phyloP scores from a whole-genome alignment of 2,113 vertebrate genomes.

The Tachysurus fulvidraco region DNA sequence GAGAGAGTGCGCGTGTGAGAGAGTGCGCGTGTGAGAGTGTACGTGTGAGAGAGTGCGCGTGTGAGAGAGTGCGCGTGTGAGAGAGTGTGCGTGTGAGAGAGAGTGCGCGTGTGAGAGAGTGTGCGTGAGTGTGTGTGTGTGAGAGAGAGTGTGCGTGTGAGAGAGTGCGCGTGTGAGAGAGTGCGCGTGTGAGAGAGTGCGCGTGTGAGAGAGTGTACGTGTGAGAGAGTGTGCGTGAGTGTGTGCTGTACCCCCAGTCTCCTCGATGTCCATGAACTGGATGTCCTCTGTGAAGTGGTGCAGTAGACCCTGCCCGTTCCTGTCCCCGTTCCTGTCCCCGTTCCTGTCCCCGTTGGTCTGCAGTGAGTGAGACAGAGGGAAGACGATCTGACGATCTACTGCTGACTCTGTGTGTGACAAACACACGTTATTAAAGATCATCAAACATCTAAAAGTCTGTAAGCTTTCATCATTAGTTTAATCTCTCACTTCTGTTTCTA shows the following conservation, averaged over 20 bases:
- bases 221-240: background rate
- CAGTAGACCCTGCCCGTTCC: slow-evolving; percentile 85
- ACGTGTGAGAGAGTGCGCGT: background rate
- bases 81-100: no score
- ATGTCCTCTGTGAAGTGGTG: slow-evolving; percentile 90
- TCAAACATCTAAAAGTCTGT: no score
- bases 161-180: background rate
- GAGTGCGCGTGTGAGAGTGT: no score
- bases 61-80: no score
- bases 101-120: background rate
- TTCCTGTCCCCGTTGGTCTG: slow-evolving; percentile 90
- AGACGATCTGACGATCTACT: slow-evolving; percentile 93
- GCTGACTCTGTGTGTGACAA: slow-evolving; percentile 81
- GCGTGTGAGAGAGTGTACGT: no score
- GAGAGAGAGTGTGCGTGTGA: no score
- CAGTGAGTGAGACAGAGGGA: slow-evolving; percentile 88
- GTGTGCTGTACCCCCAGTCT: slow-evolving; percentile 62
- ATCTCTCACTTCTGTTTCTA: no score
- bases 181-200: no score
- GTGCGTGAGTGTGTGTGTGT: no score
- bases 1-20: no score
- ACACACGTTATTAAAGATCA: background rate
- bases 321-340: slow-evolving; percentile 89
- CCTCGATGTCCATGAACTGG: slow-evolving; percentile 97
- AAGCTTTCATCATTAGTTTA: no score